Base-by-base conservation (phyloP, 2,113 vertebrate genomes). In the Tetrao urogallus region DNA sequence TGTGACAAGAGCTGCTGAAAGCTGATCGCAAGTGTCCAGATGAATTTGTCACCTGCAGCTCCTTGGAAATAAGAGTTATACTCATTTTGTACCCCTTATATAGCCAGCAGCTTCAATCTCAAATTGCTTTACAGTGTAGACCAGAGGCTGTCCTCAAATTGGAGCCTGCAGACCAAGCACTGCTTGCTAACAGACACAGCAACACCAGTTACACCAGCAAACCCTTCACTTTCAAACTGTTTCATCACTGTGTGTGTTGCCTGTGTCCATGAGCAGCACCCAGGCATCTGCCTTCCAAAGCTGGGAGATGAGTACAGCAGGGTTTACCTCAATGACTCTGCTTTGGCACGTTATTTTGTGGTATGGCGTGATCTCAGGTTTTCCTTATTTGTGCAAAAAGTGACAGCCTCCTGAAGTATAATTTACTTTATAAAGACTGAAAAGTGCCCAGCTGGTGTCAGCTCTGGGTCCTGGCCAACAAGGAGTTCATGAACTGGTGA, bases 391-490 rank as follows among this genome's bases (percentile, higher is more conserved):
- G 45, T 87, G 67, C 74, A 75, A 65, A 75, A 63, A 71, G 73
- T 56, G 81, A 78, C 52, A 82, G 75, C n/a, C 73, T 88, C 69
- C 36, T 82, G 87, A 77, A 43, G 60, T 80, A 87, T n/a, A 82
- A 88, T 90, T 94, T 94, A 82, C 78, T 96, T 91, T 89, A 66
- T 79, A 93, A 93, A 89, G 89, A 71, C 54, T 58, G 36, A 95
- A 85, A 94, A 88, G 58, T 90, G 92, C 79, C 91, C 93, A 94
- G 89, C 77, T 95, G 83, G 86, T 91, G 69, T 86, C 83, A 93
- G 74, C 79, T 94, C 70, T 87, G 79, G 85, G 73, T 50, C 43
- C 28, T 16, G 79, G 88, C 71, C 89, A 80, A 90, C 52, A 72
- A 25, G 50, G 78, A 94, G 82, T 83, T 94, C 86, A 64, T 66